Evolutionary conservation across 2,113 vertebrate species (phyloP).

Genomic region (Pelodiscus sinensis): DNA sequence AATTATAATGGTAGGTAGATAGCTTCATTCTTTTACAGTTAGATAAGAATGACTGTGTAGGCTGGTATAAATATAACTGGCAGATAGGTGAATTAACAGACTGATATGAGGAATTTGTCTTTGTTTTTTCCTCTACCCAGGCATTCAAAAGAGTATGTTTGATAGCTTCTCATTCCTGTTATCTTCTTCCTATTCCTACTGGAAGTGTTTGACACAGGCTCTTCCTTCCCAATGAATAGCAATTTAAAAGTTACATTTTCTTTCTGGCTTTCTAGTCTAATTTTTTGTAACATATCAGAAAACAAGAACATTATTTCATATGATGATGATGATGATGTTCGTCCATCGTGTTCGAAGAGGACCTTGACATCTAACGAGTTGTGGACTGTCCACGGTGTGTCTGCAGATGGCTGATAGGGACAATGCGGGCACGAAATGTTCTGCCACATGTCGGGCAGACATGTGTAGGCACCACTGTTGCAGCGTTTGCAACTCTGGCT

Average conservation of each 20-base stretch:
- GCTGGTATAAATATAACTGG: neutral
- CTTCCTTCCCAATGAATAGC: neutral
- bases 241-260: neutral
- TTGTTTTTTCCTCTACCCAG: neutral
- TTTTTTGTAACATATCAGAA: neutral
- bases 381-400: no score
- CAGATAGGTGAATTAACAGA: neutral
- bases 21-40: conserved; percentile 2
- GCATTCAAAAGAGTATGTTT: neutral
- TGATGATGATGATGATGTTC: no score
- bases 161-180: neutral
- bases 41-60: neutral
- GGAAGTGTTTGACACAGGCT: neutral
- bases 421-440: no score
- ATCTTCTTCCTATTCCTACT: neutral
- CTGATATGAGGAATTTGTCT: neutral
- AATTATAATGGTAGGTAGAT: neutral
- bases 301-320: neutral
- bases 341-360: no score
- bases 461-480: no score
- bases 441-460: no score
- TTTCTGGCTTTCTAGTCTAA: neutral
- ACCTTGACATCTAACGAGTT: no score
- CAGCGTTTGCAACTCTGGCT: no score
- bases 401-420: no score